Percentiles rank a stretch among this genome's conserved stretches.
phyloP scores from a whole-genome alignment of 2,888 invertebrate genomes.

The Rhamphomyia laevipes region DNA sequence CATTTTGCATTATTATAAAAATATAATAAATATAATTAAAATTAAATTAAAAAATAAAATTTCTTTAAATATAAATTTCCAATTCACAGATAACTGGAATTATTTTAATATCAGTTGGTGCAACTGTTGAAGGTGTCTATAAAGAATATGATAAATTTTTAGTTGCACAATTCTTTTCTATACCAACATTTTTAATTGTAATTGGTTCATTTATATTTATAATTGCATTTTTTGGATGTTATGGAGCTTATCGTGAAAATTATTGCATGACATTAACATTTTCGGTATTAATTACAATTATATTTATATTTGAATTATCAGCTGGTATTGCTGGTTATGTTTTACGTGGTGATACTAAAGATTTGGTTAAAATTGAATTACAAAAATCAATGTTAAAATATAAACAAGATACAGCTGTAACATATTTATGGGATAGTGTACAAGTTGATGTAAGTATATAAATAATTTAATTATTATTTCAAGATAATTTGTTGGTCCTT shows the following conservation, averaged over 20 bases:
- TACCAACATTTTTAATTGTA: constrained; percentile 59
- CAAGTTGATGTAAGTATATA: constrained; percentile 46
- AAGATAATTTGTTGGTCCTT: background rate
- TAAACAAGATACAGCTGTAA: constrained; percentile 30
- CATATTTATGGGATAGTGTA: constrained; percentile 48
- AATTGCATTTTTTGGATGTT: constrained; percentile 78
- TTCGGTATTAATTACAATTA: constrained; percentile 50
- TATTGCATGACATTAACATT: constrained; percentile 70
- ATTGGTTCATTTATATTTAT: constrained; percentile 56
- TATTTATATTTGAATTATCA: constrained; percentile 64
- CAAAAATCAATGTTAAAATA: constrained; percentile 40
- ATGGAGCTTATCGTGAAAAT: constrained; percentile 75
- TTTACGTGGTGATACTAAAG: constrained; percentile 43
- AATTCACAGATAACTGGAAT: constrained; percentile 63
- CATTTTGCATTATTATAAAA: background rate
- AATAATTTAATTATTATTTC: constrained; percentile 10
- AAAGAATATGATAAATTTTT: constrained; percentile 56
- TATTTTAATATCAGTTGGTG: constrained; percentile 61
- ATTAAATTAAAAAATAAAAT: background rate
- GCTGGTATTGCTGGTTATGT: constrained; percentile 66
- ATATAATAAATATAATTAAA: background rate
- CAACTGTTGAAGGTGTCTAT: constrained; percentile 53
- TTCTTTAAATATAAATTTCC: background rate
- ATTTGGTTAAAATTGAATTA: constrained; percentile 44
- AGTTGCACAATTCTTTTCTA: constrained; percentile 55